Evolutionary conservation across 2,888 invertebrate species (phyloP).

Genomic region (Epirrita christyi): DNA sequence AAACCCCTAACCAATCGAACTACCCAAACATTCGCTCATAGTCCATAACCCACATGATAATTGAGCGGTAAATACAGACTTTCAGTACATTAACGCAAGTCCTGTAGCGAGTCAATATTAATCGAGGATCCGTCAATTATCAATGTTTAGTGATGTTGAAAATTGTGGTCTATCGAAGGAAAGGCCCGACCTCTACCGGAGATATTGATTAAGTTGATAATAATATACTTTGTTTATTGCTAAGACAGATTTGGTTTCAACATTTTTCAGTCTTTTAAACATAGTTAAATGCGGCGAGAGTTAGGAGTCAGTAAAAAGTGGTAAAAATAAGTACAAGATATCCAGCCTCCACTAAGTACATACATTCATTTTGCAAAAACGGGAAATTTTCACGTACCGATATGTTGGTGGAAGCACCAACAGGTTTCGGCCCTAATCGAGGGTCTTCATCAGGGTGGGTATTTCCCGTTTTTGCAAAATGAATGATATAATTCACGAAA

Average conservation of each 20-base stretch:
- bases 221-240: slow-evolving; percentile 20
- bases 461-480: too few species aligned
- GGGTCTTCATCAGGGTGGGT: too few species aligned
- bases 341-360: too few species aligned
- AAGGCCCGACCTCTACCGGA: slow-evolving; percentile 46
- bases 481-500: too few species aligned
- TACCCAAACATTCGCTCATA: not conserved
- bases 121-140: slow-evolving; percentile 78
- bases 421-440: too few species aligned
- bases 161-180: slow-evolving; percentile 57
- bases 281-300: too few species aligned
- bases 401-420: too few species aligned
- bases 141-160: slow-evolving; percentile 75
- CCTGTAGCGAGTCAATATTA: slow-evolving; percentile 72
- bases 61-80: slow-evolving; percentile 61
- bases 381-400: too few species aligned
- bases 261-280: not conserved
- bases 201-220: slow-evolving; percentile 40
- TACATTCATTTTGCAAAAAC: too few species aligned
- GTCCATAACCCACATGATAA: slow-evolving; percentile 6
- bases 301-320: too few species aligned
- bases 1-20: not conserved
- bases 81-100: slow-evolving; percentile 57
- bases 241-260: slow-evolving; percentile 16
- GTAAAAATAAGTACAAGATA: too few species aligned